Evolutionary conservation across 2,113 vertebrate genomes (phyloP).

Genomic region (Marcusenius ussheri): DNA sequence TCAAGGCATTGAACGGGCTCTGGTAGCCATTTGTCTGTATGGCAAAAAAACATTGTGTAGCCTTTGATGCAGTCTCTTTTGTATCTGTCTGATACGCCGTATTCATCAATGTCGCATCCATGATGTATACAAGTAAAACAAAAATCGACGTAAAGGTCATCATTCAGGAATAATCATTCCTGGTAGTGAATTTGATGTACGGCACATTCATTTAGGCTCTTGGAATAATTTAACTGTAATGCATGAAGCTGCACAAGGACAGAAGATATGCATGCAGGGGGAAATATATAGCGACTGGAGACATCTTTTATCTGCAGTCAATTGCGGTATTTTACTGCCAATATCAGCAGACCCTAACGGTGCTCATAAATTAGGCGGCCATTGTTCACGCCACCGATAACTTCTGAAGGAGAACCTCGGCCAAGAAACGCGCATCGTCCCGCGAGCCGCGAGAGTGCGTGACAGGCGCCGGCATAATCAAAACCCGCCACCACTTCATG

Average conservation of each 20-base stretch:
- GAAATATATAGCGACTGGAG: slow-evolving; percentile 54
- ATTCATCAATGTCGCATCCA: slow-evolving; percentile 38
- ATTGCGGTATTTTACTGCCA: slow-evolving; percentile 62
- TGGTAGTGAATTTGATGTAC: slow-evolving; percentile 49
- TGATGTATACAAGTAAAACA: slow-evolving; percentile 62
- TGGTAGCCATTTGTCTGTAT: background rate
- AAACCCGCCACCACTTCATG: background rate
- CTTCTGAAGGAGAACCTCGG: slow-evolving; percentile 59
- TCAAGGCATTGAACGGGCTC: background rate
- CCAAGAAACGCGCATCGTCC: slow-evolving; percentile 23
- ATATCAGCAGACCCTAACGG: slow-evolving; percentile 53
- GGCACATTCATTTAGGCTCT: slow-evolving; percentile 57
- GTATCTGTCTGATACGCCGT: background rate
- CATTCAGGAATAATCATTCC: slow-evolving; percentile 52
- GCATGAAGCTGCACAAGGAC: slow-evolving; percentile 41
- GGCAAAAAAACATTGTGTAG: background rate
- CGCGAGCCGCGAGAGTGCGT: slow-evolving; percentile 16
- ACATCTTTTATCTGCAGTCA: slow-evolving; percentile 54
- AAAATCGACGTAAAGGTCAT: slow-evolving; percentile 64
- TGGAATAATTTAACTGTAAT: slow-evolving; percentile 56
- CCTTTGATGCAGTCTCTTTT: background rate
- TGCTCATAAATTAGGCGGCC: slow-evolving; percentile 54
- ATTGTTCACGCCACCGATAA: slow-evolving; percentile 57
- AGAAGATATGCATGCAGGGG: slow-evolving; percentile 35
- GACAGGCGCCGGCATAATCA: slow-evolving; percentile 13